Conservation (phyloP, 2,113 vertebrate genomes). For the Oophaga pumilio region DNA sequence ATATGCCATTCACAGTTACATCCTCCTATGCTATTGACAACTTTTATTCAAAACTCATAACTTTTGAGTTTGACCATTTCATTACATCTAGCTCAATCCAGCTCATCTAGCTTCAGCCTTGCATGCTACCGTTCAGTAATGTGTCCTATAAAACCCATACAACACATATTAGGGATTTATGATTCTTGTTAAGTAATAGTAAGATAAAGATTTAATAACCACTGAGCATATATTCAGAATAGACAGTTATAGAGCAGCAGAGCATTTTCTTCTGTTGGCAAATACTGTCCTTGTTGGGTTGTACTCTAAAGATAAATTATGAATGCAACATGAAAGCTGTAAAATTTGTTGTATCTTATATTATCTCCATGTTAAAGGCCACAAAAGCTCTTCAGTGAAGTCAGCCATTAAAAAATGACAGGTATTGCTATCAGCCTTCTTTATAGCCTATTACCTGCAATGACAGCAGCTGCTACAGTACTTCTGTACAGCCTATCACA, state of each 20-base stretch:
- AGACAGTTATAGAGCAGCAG: constrained; percentile 75
- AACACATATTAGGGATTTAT: constrained; percentile 20
- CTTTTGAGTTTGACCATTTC: not conserved
- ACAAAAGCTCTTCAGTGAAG: constrained; percentile 99
- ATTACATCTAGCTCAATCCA: not conserved
- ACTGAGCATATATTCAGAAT: not conserved
- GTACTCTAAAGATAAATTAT: constrained; percentile 98
- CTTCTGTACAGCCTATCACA: constrained; percentile 99
- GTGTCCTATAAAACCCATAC: not conserved
- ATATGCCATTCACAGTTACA: not conserved
- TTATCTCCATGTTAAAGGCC: constrained; percentile 99
- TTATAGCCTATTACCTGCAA: constrained; percentile 99
- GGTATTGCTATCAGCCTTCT: constrained; percentile 99
- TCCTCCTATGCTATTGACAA: not conserved
- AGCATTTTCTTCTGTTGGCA: constrained; percentile 80
- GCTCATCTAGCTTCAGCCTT: not conserved
- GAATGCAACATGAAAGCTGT: constrained; percentile 99
- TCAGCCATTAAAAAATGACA: constrained; percentile 99
- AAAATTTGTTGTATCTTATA: constrained; percentile 99
- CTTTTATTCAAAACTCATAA: not conserved
- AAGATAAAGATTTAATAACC: constrained; percentile 35
- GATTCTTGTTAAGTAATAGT: constrained; percentile 28
- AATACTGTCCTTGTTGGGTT: constrained; percentile 89
- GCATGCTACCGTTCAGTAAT: not conserved
- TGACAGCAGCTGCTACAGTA: constrained; percentile 99